Evolutionary conservation across 1,140 invertebrate species (phyloP).

Genomic region (Ceratitis capitata): DNA sequence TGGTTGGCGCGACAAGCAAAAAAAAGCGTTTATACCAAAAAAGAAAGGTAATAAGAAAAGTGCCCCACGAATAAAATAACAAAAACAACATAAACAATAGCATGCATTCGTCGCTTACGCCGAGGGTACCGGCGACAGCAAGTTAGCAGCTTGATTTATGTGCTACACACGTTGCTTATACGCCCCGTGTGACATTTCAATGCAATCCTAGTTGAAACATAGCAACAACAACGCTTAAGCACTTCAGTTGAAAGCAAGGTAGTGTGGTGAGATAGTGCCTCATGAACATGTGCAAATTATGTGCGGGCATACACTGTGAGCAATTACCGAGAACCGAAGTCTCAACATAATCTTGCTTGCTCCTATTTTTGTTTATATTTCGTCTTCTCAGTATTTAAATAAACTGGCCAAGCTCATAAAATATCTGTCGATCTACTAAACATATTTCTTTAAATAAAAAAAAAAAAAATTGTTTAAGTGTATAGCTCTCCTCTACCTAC

Average conservation of each 20-base stretch:
- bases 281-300: conserved; percentile 15
- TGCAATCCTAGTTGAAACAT: background rate
- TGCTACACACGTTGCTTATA: background rate
- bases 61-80: no score
- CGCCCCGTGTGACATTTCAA: background rate
- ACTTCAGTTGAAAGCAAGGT: background rate
- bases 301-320: background rate
- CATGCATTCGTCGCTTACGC: background rate
- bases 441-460: no score
- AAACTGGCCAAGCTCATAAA: no score
- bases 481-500: background rate
- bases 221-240: background rate
- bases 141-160: background rate
- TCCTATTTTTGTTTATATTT: no score
- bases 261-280: no score
- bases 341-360: no score
- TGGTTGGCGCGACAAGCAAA: background rate
- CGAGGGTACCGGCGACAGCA: background rate
- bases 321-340: no score
- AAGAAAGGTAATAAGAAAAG: background rate
- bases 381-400: no score
- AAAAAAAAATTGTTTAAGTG: background rate
- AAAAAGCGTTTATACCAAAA: background rate
- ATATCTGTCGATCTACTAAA: no score
- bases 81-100: background rate